phyloP scores from a whole-genome alignment of 2,113 vertebrate species.

The Cavia aperea region DNA sequence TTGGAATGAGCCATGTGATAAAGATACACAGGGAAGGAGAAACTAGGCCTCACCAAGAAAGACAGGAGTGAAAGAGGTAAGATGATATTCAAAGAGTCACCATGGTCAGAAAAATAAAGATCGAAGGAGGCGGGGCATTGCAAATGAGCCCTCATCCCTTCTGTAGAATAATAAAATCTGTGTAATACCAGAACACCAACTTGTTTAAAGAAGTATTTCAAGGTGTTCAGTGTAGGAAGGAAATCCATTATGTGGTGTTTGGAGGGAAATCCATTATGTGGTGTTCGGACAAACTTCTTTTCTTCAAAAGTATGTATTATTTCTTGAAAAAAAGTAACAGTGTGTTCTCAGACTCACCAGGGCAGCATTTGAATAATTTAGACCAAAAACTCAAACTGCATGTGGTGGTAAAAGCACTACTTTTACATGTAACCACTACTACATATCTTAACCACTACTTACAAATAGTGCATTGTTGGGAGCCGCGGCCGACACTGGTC shows the following conservation, averaged over 20 bases:
- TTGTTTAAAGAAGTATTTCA: conserved; percentile 30
- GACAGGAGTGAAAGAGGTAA: conserved; percentile 38
- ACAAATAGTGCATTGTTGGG: not conserved
- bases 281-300: not conserved
- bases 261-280: not conserved
- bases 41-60: conserved; percentile 52
- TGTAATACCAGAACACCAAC: conserved; percentile 49
- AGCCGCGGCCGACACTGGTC: too few species aligned
- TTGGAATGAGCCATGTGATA: conserved; percentile 66
- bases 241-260: not conserved
- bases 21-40: conserved; percentile 50
- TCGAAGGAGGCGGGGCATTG: conserved; percentile 35
- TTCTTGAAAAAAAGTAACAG: not conserved
- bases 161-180: conserved; percentile 48
- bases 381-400: not conserved
- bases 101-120: conserved; percentile 31
- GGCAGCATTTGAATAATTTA: not conserved
- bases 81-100: conserved; percentile 51
- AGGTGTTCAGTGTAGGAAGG: not conserved
- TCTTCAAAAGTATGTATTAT: not conserved
- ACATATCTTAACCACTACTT: not conserved
- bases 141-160: conserved; percentile 46
- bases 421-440: too few species aligned
- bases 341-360: not conserved
- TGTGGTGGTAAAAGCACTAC: not conserved